Base-by-base conservation (phyloP, 30 jellyfish, hydroid and myxozoan species). In the Rhopilema esculentum region DNA sequence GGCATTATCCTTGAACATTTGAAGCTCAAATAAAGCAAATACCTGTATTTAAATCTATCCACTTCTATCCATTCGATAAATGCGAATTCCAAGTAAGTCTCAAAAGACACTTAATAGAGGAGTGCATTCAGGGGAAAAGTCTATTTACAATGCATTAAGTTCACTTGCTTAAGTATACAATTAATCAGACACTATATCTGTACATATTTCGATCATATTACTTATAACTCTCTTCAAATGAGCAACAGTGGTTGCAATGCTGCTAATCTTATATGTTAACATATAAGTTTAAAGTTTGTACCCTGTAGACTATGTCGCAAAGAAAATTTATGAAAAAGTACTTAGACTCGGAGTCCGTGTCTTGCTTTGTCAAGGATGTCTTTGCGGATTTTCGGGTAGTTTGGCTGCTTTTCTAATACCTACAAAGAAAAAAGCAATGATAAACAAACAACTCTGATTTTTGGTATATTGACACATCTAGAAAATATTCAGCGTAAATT, bases 341-440 rank as follows among this genome's bases (percentile, higher is more conserved):
- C 65, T 90, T 51, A 90, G 16, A 94, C 67, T 52, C 99, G 87
- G 20, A 94, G 66, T 16, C 92, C 97, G 12, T 85, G 52, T 61
- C 99, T 84, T 20, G 99, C 97, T 87, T 94, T 94, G 87, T 94
- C 99, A n/a, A 94, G 82, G 66, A 94, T 94, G 64, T 94, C 99
- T 80, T 94, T 94, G 29, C 75, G 71, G 28, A 94, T 94, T 64
- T 94, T 94, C 0, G 99, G 99, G 75, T 94, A 94, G 71, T 89
- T 89, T 28, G 99, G 97, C 51, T 94, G 97, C 76, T 94, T 84
- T 15, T 79, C 96, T 22, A 94, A 88, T 15, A 94, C 99, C 99
- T 94, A 32, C n/a, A 82, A 88, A 23, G 69, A 15, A 61, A 48
- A 33, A 30, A 17, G 51, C 2, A 2, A 9, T 15, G 7, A 27